Conservation (phyloP, 1,140 invertebrate genomes). For the Drosophila bipectinata region DNA sequence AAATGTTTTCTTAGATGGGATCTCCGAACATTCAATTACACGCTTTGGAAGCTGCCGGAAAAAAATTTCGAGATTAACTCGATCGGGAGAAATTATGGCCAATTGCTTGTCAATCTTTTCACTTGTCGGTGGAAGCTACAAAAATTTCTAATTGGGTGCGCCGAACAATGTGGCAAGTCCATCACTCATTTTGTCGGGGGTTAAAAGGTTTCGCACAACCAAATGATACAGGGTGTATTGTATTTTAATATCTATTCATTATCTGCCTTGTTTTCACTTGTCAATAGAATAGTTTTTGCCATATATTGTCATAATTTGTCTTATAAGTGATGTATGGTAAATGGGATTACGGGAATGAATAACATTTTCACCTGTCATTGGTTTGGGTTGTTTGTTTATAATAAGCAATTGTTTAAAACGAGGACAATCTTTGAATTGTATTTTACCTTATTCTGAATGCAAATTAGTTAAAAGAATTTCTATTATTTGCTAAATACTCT, state of each 20-base stretch:
- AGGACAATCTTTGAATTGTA: neutral
- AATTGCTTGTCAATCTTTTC: conserved; percentile 32
- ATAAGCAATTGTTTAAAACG: neutral
- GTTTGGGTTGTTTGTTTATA: too few relatives aligned
- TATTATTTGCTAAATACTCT: neutral
- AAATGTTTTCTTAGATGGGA: conserved; percentile 4
- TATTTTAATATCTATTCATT: neutral
- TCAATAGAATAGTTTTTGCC: neutral
- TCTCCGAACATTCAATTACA: conserved; percentile 9
- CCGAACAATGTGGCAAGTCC: neutral
- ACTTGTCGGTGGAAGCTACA: conserved; percentile 9
- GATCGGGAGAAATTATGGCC: conserved; percentile 29
- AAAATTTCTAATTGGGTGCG: conserved; percentile 24
- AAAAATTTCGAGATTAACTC: conserved; percentile 25
- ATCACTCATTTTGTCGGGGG: conserved; percentile 3
- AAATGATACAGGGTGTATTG: neutral
- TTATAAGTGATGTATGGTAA: neutral
- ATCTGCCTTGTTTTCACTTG: conserved; percentile 16
- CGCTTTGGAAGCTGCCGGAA: conserved; percentile 5
- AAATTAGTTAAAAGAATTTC: neutral
- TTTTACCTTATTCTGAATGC: neutral
- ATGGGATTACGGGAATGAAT: neutral
- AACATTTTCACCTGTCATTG: conserved; percentile 9
- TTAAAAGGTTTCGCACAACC: neutral
- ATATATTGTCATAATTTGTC: neutral